Base-by-base conservation (phyloP, 1,140 invertebrate genomes). In the Drosophila persimilis region DNA sequence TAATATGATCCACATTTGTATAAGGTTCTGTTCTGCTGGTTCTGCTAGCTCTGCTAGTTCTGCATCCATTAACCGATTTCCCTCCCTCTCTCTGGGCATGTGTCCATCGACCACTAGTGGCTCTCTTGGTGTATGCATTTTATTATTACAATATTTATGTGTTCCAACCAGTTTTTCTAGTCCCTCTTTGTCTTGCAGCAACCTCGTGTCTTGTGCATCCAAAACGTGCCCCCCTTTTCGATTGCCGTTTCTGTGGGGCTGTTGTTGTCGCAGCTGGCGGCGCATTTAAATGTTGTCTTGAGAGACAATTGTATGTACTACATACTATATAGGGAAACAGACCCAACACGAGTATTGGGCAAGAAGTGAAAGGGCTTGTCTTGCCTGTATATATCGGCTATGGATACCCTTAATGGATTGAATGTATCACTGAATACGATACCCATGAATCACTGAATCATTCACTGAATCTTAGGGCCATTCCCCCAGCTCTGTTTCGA, bases 161-260 rank as follows among this genome's bases (percentile, higher is more conserved):
- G 31, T 31, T 62, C 58, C 62, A 84, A 84, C 80, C 66, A 84
- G 80, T 84, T 84, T 84, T 84, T 84, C 80, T 84, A 73, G 80
- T 84, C 59, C 65, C 65, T 48, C 62, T 73, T 73, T 53, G 69
- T 46, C 60, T 77, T 71, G 70, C 4, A 13, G 11, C 35, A 13
- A 39, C 66, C 51, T 63, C 61, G 56, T 56, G 35, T 65, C 52
- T 73, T 64, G 53, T 73, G 65, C 61, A 20, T 64, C 69, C 51
- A 57, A 83, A 84, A 79, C 76, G 62, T 79, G 80, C 72, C 75
- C 76, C 72, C 59, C 60, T 83, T 84, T 67, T 26, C 11, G 35
- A 50, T 58, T 24, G 45, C 15, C 15, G 4, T 54, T 59, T 26
- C 43, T 65, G 64, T 45, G 17, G 7, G 17, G 7, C 29, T 47